A percentile compares a stretch with the other conserved stretches of the same genome.
phyloP scores from a whole-genome alignment of 2,888 invertebrate genomes.

The Eupithecia centaureata region DNA sequence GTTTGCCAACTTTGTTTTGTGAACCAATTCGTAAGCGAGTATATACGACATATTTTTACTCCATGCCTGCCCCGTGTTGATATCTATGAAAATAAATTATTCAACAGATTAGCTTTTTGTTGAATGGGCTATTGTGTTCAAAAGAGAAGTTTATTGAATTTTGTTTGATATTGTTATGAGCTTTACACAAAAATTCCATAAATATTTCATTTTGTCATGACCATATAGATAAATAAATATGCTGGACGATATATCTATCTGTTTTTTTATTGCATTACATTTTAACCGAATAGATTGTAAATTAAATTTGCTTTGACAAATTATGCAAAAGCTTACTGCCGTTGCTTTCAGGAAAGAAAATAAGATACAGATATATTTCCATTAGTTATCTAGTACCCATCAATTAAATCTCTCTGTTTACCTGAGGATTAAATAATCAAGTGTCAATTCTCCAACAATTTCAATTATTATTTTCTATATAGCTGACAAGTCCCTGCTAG shows the following conservation, averaged over 20 bases:
- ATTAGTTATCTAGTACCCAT: too few species aligned
- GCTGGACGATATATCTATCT: constrained; percentile 4
- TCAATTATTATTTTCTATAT: too few species aligned
- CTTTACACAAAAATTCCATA: constrained; percentile 43
- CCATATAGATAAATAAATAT: too few species aligned
- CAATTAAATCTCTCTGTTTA: too few species aligned
- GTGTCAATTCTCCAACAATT: too few species aligned
- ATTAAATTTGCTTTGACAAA: neutral
- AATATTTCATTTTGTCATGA: neutral
- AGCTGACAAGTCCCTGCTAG: too few species aligned
- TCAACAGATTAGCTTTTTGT: constrained; percentile 81
- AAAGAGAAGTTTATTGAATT: constrained; percentile 75
- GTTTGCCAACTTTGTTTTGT: too few species aligned
- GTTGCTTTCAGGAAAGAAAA: neutral
- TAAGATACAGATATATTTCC: too few species aligned
- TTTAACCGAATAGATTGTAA: neutral
- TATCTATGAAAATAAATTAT: constrained; percentile 78
- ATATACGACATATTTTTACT: constrained; percentile 69
- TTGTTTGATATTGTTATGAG: constrained; percentile 59
- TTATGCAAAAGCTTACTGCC: neutral
- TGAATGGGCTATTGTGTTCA: constrained; percentile 78
- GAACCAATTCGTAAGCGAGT: neutral
- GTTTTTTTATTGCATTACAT: constrained; percentile 5
- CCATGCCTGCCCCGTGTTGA: constrained; percentile 72
- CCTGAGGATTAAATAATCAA: too few species aligned